Evolutionary conservation across 2,113 vertebrate species (phyloP).

Genomic region (Aleadryas rufinucha): DNA sequence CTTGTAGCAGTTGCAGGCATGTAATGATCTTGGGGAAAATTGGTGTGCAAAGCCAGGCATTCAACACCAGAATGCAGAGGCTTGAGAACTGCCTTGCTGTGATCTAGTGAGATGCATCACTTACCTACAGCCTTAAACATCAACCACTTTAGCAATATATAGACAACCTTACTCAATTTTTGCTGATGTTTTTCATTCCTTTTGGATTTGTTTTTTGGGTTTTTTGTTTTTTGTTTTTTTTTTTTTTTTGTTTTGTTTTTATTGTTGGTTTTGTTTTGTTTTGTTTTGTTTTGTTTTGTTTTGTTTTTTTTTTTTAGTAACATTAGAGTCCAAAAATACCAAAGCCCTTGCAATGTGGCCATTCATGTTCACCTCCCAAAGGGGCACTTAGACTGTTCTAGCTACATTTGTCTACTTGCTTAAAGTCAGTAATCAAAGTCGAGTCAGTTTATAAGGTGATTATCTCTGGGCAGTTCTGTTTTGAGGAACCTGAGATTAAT

Average conservation of each 20-base stretch:
- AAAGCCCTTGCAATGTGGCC: background rate
- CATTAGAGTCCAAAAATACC: background rate
- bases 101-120: background rate
- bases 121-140: background rate
- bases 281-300: background rate
- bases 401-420: background rate
- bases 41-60: background rate
- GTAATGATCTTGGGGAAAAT: background rate
- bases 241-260: background rate
- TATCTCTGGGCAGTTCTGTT: background rate
- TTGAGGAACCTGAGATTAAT: background rate
- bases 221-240: background rate
- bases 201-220: background rate
- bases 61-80: fast-evolving
- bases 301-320: background rate
- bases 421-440: background rate
- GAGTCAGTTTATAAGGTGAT: background rate
- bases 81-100: background rate
- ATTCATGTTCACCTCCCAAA: background rate
- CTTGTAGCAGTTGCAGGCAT: background rate
- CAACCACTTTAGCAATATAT: background rate
- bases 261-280: background rate
- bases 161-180: background rate
- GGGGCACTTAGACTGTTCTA: background rate
- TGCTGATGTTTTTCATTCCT: background rate